A percentile compares a stretch with the other conserved stretches of the same genome.
These are phyloP conservation scores for Ataeniobius toweri DNA, from an alignment of 2,797 vertebrate genomes.

Conservation along the genomic window DNA sequence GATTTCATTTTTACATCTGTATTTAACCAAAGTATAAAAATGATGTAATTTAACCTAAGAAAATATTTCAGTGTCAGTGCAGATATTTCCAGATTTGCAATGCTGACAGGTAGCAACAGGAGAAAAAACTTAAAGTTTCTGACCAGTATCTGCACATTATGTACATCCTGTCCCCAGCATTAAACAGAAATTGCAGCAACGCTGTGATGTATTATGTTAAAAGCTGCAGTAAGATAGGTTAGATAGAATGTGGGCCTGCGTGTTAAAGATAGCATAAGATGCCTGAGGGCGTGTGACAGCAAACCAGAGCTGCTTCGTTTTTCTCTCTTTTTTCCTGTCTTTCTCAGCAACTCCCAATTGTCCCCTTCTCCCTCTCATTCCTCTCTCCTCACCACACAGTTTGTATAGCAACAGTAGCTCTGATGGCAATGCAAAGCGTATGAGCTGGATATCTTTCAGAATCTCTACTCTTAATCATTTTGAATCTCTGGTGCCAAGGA, in stretches of 20 bases:
- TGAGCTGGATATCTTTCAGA: slow-evolving; percentile 52
- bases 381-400: slow-evolving; percentile 59
- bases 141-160: slow-evolving; percentile 19
- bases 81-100: slow-evolving; percentile 10
- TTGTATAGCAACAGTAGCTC: slow-evolving; percentile 59
- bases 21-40: slow-evolving; percentile 19
- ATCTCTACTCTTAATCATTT: slow-evolving; percentile 61
- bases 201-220: slow-evolving; percentile 54
- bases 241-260: slow-evolving; percentile 70
- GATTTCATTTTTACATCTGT: slow-evolving; percentile 6
- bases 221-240: slow-evolving; percentile 66
- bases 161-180: slow-evolving; percentile 32
- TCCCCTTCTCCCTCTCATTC: slow-evolving; percentile 32
- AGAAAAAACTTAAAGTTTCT: slow-evolving; percentile 14
- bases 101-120: background rate
- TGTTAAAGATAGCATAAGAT: slow-evolving; percentile 75
- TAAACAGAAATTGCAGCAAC: slow-evolving; percentile 46
- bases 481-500: slow-evolving; percentile 60
- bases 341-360: slow-evolving; percentile 55
- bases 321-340: slow-evolving; percentile 41
- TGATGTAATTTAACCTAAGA: background rate
- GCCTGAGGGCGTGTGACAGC: slow-evolving; percentile 73
- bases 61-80: slow-evolving; percentile 7
- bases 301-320: slow-evolving; percentile 63
- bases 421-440: slow-evolving; percentile 40